Conservation (phyloP, 2,888 invertebrate genomes). For the Venustoraphidia nigricollis region DNA sequence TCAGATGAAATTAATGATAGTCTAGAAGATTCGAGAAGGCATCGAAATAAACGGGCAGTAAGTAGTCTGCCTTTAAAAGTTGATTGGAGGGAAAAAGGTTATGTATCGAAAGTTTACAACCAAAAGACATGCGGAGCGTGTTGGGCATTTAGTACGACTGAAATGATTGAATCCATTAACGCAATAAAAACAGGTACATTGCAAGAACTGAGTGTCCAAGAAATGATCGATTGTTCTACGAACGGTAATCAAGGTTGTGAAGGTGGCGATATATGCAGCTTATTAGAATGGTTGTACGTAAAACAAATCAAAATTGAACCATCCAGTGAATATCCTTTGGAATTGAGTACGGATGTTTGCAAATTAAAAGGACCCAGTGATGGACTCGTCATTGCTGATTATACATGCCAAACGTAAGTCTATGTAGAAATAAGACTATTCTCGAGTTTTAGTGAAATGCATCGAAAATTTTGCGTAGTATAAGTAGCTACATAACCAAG, state of each 20-base stretch:
- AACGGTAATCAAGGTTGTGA: slow-evolving; percentile 57
- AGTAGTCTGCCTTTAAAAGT: slow-evolving; percentile 18
- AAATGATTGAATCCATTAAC: slow-evolving; percentile 59
- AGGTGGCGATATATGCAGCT: slow-evolving; percentile 68
- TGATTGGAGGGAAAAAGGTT: slow-evolving; percentile 38
- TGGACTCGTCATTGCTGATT: slow-evolving; percentile 34
- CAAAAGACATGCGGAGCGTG: slow-evolving; percentile 72
- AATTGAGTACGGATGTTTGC: slow-evolving; percentile 32
- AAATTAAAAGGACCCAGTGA: slow-evolving; percentile 25
- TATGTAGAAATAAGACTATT: background rate
- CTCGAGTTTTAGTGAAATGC: background rate
- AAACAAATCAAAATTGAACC: slow-evolving; percentile 37
- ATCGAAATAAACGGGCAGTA: background rate
- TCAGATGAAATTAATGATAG: background rate
- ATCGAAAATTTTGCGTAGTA: slow-evolving; percentile 2
- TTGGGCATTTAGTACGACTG: slow-evolving; percentile 72
- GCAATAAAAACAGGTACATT: slow-evolving; percentile 49
- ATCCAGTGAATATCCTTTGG: slow-evolving; percentile 47
- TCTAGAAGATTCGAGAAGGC: too few species aligned
- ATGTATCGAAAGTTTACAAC: slow-evolving; percentile 49
- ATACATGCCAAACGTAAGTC: slow-evolving; percentile 52
- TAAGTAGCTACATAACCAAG: too few species aligned
- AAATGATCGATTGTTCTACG: slow-evolving; percentile 68
- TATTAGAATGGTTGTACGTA: slow-evolving; percentile 53
- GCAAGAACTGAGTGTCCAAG: slow-evolving; percentile 52